Base-by-base conservation (phyloP, 2,888 invertebrate species). In the Lydus trimaculatus region DNA sequence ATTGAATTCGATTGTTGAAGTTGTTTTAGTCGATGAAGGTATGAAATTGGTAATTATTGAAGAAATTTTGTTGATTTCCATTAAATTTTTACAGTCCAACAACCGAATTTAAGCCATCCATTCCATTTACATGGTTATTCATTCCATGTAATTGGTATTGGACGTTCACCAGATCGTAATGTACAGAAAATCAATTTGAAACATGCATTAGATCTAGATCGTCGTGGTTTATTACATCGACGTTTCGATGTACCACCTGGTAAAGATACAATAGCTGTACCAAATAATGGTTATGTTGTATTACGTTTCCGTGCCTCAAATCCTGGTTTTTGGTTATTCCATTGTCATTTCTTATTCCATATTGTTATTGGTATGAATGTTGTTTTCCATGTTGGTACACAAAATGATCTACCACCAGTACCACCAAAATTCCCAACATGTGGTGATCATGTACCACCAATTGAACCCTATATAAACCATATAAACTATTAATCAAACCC, bases 281-380 rank as follows among this genome's bases (percentile, higher is more conserved):
- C 96, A 6, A 95, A 95, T 81, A 95, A 95, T 77, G 96, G 96
- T 74, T 96, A 95, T 81, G 92, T 94, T 31, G 91, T 96, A 52
- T 72, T 87, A 17, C 43, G 43, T 43, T 17, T 43, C n/a, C 43
- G 43, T 43, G 43, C 43, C 43, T 17, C n/a, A n/a, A 43, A 43
- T 87, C 69, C 85, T 92, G 94, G 95, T 65, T 94, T 91, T 82
- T 96, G 96, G 96, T 84, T 96, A 67, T 93, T 96, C 87, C 96
- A 96, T 83, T 96, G 96, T 82, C 96, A 96, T 85, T 94, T 96
- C 84, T 90, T 94, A 71, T 95, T 93, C 86, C 96, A 96, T 85
- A 92, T 94, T 79, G 91, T 92, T 58, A 92, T 94, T 74, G 96
- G 96, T 73, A 96, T 96, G 96, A 92, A 91, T 80, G 83, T 95